Evolutionary conservation across 2,888 invertebrate genomes (phyloP).

Genomic region (Cheilosia vulpina): DNA sequence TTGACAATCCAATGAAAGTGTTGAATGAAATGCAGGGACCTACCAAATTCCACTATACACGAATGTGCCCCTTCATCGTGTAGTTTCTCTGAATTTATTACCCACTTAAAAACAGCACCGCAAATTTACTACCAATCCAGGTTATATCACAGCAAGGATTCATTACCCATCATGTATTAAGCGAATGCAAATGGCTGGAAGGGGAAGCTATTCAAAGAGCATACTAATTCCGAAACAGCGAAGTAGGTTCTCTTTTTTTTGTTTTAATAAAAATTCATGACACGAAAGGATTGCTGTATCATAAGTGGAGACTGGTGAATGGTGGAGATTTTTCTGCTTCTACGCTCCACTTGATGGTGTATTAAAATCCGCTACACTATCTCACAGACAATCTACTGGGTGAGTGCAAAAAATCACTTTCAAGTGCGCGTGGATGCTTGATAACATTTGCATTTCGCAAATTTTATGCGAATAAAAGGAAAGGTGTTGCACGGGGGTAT

Average conservation of each 20-base stretch:
- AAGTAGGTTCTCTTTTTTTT: not conserved
- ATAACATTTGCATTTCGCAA: slow-evolving; percentile 44
- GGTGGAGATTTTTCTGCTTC: slow-evolving; percentile 15
- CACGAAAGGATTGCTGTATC: slow-evolving; percentile 37
- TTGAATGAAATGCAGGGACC: not conserved
- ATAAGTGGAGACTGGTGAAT: slow-evolving; percentile 22
- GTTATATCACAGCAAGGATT: slow-evolving; percentile 19
- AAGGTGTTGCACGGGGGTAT: slow-evolving; percentile 17
- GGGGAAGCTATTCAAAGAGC: slow-evolving; percentile 40
- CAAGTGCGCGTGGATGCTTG: not conserved
- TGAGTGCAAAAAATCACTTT: slow-evolving; percentile 6
- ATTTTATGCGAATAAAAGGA: slow-evolving; percentile 26
- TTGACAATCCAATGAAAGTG: not conserved
- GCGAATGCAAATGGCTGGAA: slow-evolving; percentile 23
- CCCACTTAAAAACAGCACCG: slow-evolving; percentile 32
- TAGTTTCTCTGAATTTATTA: slow-evolving; percentile 15
- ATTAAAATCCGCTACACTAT: slow-evolving; percentile 16
- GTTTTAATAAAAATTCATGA: slow-evolving; percentile 47
- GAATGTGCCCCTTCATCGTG: not conserved
- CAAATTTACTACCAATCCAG: slow-evolving; percentile 17
- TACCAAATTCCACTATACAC: not conserved
- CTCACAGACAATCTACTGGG: slow-evolving; percentile 15
- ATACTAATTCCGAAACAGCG: slow-evolving; percentile 29
- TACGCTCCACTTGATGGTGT: not conserved
- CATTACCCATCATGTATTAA: slow-evolving; percentile 15